Percentiles rank a stretch among this genome's conserved stretches.
These are phyloP conservation scores for Chionis minor DNA, from an alignment of 2,113 vertebrate species.

Conservation along the genomic window DNA sequence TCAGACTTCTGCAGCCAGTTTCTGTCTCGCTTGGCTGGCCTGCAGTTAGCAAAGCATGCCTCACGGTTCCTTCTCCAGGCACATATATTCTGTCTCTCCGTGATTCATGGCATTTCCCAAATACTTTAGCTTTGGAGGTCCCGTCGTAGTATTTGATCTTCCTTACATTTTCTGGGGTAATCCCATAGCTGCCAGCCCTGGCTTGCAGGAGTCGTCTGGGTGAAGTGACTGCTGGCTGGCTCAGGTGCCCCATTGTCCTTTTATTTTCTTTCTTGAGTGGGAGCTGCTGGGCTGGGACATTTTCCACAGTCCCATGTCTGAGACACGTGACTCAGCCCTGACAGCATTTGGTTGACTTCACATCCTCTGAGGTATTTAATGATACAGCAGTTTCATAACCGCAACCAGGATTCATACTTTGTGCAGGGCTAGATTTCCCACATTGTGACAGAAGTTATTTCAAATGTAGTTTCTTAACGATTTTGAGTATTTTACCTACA, in stretches of 20 bases:
- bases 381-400: constrained; percentile 49
- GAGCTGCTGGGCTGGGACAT: not conserved
- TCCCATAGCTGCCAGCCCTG: not conserved
- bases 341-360: constrained; percentile 37
- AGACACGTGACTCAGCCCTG: constrained; percentile 25
- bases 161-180: not conserved
- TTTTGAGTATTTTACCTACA: not conserved
- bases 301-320: not conserved
- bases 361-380: constrained; percentile 45
- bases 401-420: not conserved
- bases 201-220: not conserved
- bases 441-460: not conserved
- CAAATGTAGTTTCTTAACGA: not conserved
- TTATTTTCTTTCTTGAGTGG: not conserved
- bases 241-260: not conserved
- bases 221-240: not conserved
- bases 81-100: not conserved
- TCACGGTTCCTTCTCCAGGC: not conserved
- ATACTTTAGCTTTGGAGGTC: not conserved
- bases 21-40: not conserved
- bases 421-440: not conserved
- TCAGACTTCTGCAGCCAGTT: constrained; percentile 1
- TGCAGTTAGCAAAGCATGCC: not conserved
- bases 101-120: not conserved
- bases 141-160: not conserved